These are phyloP conservation scores for Cataglyphis cursor DNA, from an alignment of 2,888 invertebrate genomes.

Conservation along the genomic window DNA sequence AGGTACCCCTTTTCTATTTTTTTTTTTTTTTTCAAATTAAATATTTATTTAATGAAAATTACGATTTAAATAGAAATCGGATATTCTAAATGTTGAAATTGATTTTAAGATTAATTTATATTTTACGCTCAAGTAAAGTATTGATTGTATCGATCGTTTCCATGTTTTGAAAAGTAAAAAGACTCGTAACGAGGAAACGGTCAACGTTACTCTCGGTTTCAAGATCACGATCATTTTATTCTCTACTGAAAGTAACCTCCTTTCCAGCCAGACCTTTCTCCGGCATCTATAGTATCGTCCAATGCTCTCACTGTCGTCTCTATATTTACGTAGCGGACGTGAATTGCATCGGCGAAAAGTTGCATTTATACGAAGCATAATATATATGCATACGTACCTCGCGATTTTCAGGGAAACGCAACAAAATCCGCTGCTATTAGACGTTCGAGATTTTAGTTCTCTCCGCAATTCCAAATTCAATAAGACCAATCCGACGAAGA, in stretches of 20 bases:
- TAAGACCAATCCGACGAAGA: slow-evolving; percentile 92
- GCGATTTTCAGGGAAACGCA: slow-evolving; percentile 90
- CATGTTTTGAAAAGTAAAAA: neutral
- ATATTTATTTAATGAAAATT: neutral
- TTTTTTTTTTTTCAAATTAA: neutral
- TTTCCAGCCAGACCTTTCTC: slow-evolving; percentile 84
- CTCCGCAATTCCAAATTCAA: slow-evolving; percentile 93
- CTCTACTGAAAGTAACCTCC: slow-evolving; percentile 85
- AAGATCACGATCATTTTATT: slow-evolving; percentile 86
- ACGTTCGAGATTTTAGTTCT: slow-evolving; percentile 91
- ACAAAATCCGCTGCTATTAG: slow-evolving; percentile 91
- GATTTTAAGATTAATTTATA: neutral
- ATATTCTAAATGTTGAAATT: neutral
- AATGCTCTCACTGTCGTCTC: slow-evolving; percentile 61
- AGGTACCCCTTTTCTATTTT: slow-evolving; percentile 87
- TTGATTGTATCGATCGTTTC: neutral
- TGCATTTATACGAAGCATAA: neutral
- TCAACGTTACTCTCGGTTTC: slow-evolving; percentile 82
- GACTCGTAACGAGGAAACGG: slow-evolving; percentile 5
- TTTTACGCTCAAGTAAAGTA: neutral
- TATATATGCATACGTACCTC: neutral
- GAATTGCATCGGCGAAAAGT: neutral
- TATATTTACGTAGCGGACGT: slow-evolving; percentile 33
- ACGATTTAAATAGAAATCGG: neutral
- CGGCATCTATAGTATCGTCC: slow-evolving; percentile 62